phyloP scores from a whole-genome alignment of 2,797 vertebrate species.

The Urophycis tenuis region DNA sequence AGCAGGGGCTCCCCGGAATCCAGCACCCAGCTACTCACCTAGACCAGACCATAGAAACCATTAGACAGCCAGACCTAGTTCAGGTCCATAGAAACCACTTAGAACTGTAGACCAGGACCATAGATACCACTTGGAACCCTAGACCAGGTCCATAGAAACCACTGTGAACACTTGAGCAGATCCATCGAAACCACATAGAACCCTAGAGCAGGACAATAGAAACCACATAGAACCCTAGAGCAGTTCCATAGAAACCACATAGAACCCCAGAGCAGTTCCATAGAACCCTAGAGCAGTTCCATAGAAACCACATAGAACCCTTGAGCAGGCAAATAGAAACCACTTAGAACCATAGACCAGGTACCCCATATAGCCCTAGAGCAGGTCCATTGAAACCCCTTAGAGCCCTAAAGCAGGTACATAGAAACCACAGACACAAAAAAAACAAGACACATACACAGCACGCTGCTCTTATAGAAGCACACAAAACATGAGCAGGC shows the following conservation, averaged over 20 bases:
- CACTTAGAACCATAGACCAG: neutral
- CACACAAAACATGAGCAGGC: neutral
- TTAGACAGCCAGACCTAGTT: constrained; percentile 52
- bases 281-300: neutral
- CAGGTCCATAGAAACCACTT: neutral
- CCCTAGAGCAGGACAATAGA: neutral
- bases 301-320: constrained; percentile 40
- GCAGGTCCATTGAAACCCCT: neutral
- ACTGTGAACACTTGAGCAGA: neutral
- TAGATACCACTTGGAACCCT: constrained; percentile 51
- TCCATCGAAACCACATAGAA: neutral
- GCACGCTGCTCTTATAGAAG: neutral
- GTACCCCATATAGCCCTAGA: neutral
- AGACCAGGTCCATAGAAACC: neutral
- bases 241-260: neutral
- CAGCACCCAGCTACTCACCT: constrained; percentile 71
- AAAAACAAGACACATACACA: no score
- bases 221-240: constrained; percentile 51
- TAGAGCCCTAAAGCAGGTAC: neutral
- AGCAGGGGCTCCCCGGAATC: constrained; percentile 60
- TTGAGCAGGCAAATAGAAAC: constrained; percentile 37
- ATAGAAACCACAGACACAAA: neutral
- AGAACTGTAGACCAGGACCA: neutral
- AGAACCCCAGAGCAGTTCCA: neutral
- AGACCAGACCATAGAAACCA: neutral